Evolutionary conservation across 2,797 vertebrate genomes (phyloP), one percentile per base, ranked within the genome.

Genomic region (Anguilla marmorata): DNA sequence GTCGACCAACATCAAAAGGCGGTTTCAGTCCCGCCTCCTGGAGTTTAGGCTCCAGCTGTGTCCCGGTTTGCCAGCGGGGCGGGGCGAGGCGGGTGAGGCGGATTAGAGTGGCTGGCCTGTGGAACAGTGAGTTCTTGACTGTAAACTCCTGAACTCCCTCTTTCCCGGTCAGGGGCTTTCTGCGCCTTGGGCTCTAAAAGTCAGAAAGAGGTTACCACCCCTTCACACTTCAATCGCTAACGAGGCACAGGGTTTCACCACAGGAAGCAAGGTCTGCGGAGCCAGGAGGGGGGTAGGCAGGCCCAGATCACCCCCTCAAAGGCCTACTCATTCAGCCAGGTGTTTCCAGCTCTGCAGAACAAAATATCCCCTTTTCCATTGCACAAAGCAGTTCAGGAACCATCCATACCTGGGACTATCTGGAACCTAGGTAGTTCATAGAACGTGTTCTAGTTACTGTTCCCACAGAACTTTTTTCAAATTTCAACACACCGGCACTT

Each of bases 201-300:
- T 96, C 93, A 94, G 90, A 54, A 86, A 72, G 48, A 88, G 94
- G 94, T 95, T 92, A 89, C 84, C 86, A 85, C 92, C 93, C 92
- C 93, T 95, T 96, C 95, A 94, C 95, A 90, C 94, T 79, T 93
- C 60, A 45, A 88, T 90, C 69, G 89, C 93, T 96, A 96, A 96
- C 94, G 94, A 96, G 95, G 93, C 92, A 11, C 45, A 1, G 16
- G 45, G 79, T 9, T 11, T n/a, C 79, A 21, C 79, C 8, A 21
- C 8, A 24, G 79, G 76, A 24, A 48, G 6, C 37, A 27, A 37
- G 9, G 33, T 45, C 21, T 8, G 7, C 74, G 4, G 9, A 79
- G 48, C 27, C 54, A 30, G 84, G 33, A 27, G 45, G 2, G 6
- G 58, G 52, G 56, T 12, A 41, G 30, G 16, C 52, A 85, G 52